Evolutionary conservation across 2,113 vertebrate species (phyloP), one percentile per base, ranked within the genome.

Genomic region (Nesogale talazaci): DNA sequence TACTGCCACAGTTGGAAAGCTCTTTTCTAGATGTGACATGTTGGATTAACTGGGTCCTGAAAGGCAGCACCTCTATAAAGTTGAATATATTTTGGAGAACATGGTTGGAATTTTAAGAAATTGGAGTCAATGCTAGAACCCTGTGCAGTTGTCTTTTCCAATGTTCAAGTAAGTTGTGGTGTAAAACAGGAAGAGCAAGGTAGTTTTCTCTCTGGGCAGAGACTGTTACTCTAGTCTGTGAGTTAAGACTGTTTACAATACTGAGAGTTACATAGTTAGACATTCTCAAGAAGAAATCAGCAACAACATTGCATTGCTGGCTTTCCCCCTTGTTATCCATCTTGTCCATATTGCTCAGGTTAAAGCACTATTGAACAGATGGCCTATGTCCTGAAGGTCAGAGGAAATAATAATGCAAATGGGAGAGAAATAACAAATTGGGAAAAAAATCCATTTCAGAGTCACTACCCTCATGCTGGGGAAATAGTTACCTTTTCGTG

Each of bases 1-100:
- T n/a, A n/a, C n/a, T n/a, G n/a, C n/a, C n/a, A n/a, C n/a, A n/a
- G 76, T 79, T 97, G 93, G 91, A 96, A 97, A 94, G 94, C 87
- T 74, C 72, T 96, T 93, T 65, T 87, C 94, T 94, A 87, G 79
- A 91, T 95, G 87, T 34, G 86, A 34, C 42, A 72, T 91, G 20
- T 38, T 91, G 84, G 95, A 93, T 96, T 93, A 97, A 38, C 72
- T 89, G 92, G 86, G 95, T 81, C 77, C 22, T 12, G 16, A 94
- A 94, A 90, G 25, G 42, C 42, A 46, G 42, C 0, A 0, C 94
- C 95, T 96, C 86, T 95, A 92, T 95, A 92, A 95, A 82, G 56
- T 65, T 52, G 76, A 91, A 76, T 3, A 27, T 57, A 79, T 92
- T 94, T 94, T 93, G 94, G 94, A 95, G 70, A 90, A 82, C 92